phyloP scores from a whole-genome alignment of 2,113 vertebrate species.

The Trachemys scripta region DNA sequence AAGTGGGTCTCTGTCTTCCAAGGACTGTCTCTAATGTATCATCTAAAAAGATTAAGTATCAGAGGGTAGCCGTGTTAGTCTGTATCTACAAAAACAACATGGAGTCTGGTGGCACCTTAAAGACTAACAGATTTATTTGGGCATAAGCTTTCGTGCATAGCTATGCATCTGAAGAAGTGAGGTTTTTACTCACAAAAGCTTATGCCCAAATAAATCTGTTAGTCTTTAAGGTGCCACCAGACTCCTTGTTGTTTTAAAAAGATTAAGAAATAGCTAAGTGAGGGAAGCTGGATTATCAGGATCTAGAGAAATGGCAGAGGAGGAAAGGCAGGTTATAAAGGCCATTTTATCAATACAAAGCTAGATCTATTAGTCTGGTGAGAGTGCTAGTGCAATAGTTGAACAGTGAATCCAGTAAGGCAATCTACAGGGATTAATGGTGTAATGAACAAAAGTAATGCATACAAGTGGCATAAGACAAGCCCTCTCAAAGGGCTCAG shows the following conservation, averaged over 20 bases:
- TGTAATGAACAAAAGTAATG: neutral
- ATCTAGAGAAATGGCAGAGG: neutral
- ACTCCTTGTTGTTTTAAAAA: neutral
- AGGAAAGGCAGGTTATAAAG: neutral
- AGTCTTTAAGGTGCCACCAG: no score
- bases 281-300: neutral
- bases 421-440: neutral
- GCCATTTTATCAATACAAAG: accelerated
- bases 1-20: no score
- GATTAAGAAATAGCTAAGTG: neutral
- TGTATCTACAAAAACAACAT: no score
- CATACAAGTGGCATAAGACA: neutral
- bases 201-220: no score
- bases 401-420: neutral
- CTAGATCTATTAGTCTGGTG: neutral
- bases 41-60: neutral
- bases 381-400: neutral
- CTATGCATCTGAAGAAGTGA: no score
- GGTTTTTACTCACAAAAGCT: no score
- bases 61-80: no score
- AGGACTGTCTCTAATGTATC: neutral
- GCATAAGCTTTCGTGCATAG: no score
- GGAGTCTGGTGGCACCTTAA: no score
- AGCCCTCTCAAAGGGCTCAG: neutral
- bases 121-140: no score